These are phyloP conservation scores for Drosophila prolongata DNA, from an alignment of 2,888 invertebrate genomes.

Conservation along the genomic window DNA sequence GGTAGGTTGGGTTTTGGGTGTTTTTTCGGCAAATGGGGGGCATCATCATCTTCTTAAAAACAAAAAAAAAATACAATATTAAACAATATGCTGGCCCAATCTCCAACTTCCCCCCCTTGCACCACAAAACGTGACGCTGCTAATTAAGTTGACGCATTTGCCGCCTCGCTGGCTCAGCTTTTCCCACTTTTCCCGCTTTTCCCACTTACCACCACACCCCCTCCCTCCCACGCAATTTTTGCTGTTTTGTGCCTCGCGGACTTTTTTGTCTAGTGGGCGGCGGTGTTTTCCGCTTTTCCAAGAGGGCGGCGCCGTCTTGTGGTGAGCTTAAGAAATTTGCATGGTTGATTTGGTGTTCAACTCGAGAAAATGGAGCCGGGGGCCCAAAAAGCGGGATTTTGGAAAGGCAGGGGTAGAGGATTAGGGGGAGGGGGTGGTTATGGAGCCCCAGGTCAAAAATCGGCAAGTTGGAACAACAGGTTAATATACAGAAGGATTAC, in stretches of 20 bases:
- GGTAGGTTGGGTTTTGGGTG: slow-evolving; percentile 7
- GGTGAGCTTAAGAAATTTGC: slow-evolving; percentile 74
- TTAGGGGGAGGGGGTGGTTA: not conserved
- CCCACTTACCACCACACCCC: not conserved
- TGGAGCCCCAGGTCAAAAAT: slow-evolving; percentile 1
- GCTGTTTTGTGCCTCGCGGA: slow-evolving; percentile 45
- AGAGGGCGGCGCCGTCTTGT: slow-evolving; percentile 40
- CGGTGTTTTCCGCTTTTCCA: slow-evolving; percentile 10
- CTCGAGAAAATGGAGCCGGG: slow-evolving; percentile 8
- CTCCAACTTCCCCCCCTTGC: not conserved
- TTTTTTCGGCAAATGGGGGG: slow-evolving; percentile 6
- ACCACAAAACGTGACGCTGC: slow-evolving; percentile 73
- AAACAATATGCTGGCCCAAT: slow-evolving; percentile 64
- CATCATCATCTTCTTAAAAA: slow-evolving; percentile 2
- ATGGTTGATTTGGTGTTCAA: slow-evolving; percentile 70
- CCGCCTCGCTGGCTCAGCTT: slow-evolving; percentile 51
- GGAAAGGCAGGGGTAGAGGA: not conserved
- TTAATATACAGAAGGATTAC: not conserved
- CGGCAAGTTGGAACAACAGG: slow-evolving; percentile 13
- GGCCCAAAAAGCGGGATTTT: slow-evolving; percentile 5
- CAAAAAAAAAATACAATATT: slow-evolving; percentile 62
- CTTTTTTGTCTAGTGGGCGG: slow-evolving; percentile 40
- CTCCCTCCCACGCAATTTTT: not conserved
- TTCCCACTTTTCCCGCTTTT: slow-evolving; percentile 22
- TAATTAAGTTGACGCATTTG: slow-evolving; percentile 79